phyloP scores from a whole-genome alignment of 2,888 invertebrate species.

The Smittia sp. region DNA sequence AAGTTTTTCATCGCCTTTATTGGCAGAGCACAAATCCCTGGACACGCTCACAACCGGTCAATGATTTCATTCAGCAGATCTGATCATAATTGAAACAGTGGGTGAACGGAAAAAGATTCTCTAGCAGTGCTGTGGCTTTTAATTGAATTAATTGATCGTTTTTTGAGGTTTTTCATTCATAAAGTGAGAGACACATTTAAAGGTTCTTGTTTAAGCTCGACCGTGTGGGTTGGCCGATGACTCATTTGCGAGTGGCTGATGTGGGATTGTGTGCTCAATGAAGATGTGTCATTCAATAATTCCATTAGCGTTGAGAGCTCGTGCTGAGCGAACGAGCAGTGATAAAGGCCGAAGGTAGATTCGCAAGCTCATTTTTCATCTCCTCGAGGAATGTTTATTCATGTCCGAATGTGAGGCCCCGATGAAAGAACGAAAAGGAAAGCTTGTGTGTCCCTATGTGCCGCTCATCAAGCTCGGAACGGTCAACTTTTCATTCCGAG shows the following conservation, averaged over 20 bases:
- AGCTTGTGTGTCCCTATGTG: no score
- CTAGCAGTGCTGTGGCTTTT: conserved; percentile 15
- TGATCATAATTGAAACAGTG: conserved; percentile 13
- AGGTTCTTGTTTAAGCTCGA: neutral
- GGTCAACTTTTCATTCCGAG: no score
- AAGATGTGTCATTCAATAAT: conserved; percentile 32
- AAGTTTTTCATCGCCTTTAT: no score
- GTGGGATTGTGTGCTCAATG: neutral
- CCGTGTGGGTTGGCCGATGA: neutral
- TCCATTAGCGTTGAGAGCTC: neutral
- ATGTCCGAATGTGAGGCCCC: no score
- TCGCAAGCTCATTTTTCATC: neutral
- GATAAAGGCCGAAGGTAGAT: neutral
- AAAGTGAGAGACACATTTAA: neutral
- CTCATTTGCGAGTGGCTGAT: neutral
- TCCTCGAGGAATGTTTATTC: no score
- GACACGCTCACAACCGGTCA: neutral
- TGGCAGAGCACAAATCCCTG: neutral
- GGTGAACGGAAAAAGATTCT: conserved; percentile 10
- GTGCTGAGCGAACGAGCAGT: neutral
- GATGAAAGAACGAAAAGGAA: no score
- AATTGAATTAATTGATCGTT: conserved; percentile 32
- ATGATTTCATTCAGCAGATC: neutral
- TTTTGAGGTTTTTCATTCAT: conserved; percentile 31
- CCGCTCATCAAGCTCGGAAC: no score